Evolutionary conservation across 2,888 invertebrate species (phyloP).

Genomic region (Corythucha ciliata): DNA sequence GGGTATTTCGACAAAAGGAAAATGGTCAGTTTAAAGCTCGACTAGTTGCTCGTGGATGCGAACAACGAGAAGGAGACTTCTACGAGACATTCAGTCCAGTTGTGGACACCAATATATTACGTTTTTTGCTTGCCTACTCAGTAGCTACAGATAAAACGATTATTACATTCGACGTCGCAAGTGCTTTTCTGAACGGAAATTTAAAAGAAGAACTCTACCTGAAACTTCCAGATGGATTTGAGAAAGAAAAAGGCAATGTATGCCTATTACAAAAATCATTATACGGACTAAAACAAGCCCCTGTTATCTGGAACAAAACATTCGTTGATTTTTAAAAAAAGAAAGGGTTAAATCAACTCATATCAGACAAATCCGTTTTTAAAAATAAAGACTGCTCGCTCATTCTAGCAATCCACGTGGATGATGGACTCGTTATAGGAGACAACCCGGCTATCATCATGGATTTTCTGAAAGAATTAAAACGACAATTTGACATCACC

Average conservation of each 20-base stretch:
- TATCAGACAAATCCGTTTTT: constrained; percentile 24
- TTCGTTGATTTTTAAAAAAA: constrained; percentile 18
- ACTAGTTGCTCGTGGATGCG: constrained; percentile 24
- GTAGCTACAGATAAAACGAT: constrained; percentile 1
- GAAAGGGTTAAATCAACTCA: constrained; percentile 18
- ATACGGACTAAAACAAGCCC: constrained; percentile 27
- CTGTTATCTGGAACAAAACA: constrained; percentile 25
- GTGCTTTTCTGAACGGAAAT: constrained; percentile 28
- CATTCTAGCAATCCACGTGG: constrained; percentile 22
- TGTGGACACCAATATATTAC: constrained; percentile 12
- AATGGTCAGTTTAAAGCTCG: constrained; percentile 22
- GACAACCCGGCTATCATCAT: neutral
- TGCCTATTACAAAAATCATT: constrained; percentile 25
- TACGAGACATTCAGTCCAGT: constrained; percentile 25
- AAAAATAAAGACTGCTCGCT: constrained; percentile 13
- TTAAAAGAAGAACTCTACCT: constrained; percentile 23
- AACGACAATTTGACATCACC: neutral
- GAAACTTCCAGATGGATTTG: constrained; percentile 26
- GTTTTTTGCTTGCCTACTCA: constrained; percentile 18
- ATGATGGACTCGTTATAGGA: neutral
- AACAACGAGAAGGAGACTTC: constrained; percentile 24
- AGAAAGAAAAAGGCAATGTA: constrained; percentile 19
- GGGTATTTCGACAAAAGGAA: constrained; percentile 9
- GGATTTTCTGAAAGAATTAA: neutral
- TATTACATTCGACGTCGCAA: constrained; percentile 26